Base-by-base conservation (phyloP, 2,888 invertebrate species). In the Agapostemon virescens region DNA sequence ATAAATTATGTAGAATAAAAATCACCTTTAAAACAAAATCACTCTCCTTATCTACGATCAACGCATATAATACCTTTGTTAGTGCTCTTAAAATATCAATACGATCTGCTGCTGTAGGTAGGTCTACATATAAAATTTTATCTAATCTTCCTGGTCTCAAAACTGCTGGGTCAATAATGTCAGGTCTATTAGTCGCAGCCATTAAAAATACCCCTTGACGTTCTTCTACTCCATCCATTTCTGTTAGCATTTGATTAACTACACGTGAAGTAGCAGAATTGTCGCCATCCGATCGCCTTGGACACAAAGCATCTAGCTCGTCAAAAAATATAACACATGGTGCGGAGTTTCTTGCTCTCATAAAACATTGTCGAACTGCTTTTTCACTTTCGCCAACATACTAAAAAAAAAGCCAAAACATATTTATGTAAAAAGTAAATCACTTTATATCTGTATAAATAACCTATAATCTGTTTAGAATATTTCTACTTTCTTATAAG, bases 311-410 rank as follows among this genome's bases (percentile, higher is more conserved):
- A 93, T 99, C 99, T 84, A 99, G 95, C 93, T 99, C 99, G 91
- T 99, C 99, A 91, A 99, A 99, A 93, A 99, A 99, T 92, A 99
- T 98, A 4, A 99, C 98, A 92, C 99, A 99, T 0, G 99, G 99
- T 0, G 98, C 96, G 0, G 98, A 98, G 93, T 98, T 98, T 64
- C 97, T 94, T 0, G 99, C 99, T 84, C 99, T 95, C 91, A 97
- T 96, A 92, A 99, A 99, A 89, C 98, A 98, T 36, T 97, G 97
- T n/a, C 99, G 94, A 0, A 99, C 98, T 0, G 98, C 98, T 87
- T 97, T 95, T 93, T 99, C 99, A 93, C 98, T 99, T 93, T 99
- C 99, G 79, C 99, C 99, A 26, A 99, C 98, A 93, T 99, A 99
- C 97, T 96, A 87, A 0, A 92, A 93, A n/a, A 85, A 82, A 73